Percentiles rank a stretch among this genome's conserved stretches.
phyloP scores from a whole-genome alignment of 2,113 vertebrate species.

The Neotoma lepida region DNA sequence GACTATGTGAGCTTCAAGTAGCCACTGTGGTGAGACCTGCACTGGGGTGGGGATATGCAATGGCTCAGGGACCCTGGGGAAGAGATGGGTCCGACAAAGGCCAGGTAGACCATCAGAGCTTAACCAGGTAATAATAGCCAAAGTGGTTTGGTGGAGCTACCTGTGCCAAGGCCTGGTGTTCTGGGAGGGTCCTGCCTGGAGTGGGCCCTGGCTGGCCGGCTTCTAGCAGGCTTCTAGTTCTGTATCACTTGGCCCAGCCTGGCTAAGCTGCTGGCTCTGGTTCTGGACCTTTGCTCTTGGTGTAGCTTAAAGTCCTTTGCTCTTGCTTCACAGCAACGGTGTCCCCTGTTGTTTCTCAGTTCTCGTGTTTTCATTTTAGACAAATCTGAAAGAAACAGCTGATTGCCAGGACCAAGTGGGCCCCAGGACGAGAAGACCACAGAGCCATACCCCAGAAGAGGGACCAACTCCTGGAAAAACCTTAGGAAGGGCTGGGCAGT shows the following conservation, averaged over 20 bases:
- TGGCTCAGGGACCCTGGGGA: not conserved
- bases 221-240: not conserved
- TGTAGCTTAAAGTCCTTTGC: rapidly evolving
- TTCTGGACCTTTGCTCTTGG: not conserved
- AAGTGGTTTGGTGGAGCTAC: not conserved
- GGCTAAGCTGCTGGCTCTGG: not conserved
- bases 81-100: not conserved
- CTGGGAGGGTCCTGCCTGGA: not conserved
- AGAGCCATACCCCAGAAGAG: not conserved
- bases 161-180: rapidly evolving
- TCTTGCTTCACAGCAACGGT: not conserved
- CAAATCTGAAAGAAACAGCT: conserved; percentile 7
- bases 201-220: not conserved
- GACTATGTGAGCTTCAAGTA: not conserved
- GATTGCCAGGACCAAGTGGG: not conserved
- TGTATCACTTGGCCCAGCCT: not conserved
- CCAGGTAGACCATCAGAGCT: not conserved
- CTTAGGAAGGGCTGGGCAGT: not conserved
- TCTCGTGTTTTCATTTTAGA: conserved; percentile 51
- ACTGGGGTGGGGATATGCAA: too few species aligned
- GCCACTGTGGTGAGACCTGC: not conserved
- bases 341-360: not conserved
- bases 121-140: not conserved
- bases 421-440: not conserved
- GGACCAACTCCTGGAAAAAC: not conserved